A percentile compares a stretch with the other conserved stretches of the same genome.
Evolutionary conservation across 2,113 vertebrate species (phyloP).

Genomic region (Calyptomena viridis): DNA sequence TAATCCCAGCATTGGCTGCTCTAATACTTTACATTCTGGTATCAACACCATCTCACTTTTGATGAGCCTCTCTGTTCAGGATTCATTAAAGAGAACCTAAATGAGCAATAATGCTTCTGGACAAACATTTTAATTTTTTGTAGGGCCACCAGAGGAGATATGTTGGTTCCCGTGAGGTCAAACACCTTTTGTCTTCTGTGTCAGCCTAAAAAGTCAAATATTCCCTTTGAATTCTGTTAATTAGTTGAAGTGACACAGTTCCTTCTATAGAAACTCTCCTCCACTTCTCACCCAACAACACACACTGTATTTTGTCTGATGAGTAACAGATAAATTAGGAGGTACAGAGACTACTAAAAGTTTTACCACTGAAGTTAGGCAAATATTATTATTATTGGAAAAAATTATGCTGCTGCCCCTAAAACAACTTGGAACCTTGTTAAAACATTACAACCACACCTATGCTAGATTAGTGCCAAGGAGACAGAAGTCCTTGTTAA

Average conservation of each 20-base stretch:
- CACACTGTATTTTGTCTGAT: not conserved
- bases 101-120: not conserved
- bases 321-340: not conserved
- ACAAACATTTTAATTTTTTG: not conserved
- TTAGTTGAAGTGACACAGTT: not conserved
- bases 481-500: not conserved
- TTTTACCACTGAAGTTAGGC: not conserved
- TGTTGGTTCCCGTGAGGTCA: not conserved
- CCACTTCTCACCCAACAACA: not conserved
- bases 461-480: not conserved
- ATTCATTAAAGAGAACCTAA: not conserved
- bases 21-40: not conserved
- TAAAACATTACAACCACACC: not conserved
- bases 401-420: not conserved
- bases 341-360: not conserved
- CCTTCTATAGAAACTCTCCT: not conserved
- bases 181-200: not conserved
- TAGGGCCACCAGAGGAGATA: not conserved
- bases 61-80: not conserved
- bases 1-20: not conserved
- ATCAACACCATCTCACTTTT: fast-evolving
- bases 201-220: not conserved
- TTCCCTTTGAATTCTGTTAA: not conserved
- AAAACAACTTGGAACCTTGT: not conserved
- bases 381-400: no score